phyloP scores from a whole-genome alignment of 2,113 vertebrate genomes.

The Pluvialis apricaria region DNA sequence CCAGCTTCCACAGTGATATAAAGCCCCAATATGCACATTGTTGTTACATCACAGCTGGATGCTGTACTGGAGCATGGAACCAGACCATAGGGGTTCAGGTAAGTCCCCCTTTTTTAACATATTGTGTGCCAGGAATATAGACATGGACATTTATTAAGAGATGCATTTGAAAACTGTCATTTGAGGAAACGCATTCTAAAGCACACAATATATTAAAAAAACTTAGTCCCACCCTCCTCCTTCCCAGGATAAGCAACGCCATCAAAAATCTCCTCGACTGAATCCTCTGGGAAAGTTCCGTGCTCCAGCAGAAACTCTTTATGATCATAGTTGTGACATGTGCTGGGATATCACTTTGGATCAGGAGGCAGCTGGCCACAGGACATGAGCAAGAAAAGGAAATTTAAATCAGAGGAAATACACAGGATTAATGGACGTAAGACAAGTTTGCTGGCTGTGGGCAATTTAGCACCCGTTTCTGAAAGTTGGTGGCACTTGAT shows the following conservation, averaged over 20 bases:
- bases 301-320: slow-evolving; percentile 1
- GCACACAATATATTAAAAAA: slow-evolving; percentile 39
- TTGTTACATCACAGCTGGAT: slow-evolving; percentile 61
- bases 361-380: slow-evolving; percentile 8
- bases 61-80: slow-evolving; percentile 69
- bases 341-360: slow-evolving; percentile 25
- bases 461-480: background rate
- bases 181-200: background rate
- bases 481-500: background rate
- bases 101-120: slow-evolving; percentile 65
- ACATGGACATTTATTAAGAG: background rate
- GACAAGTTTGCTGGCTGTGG: background rate
- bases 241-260: background rate
- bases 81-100: slow-evolving; percentile 71
- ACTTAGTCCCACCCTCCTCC: background rate
- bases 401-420: background rate
- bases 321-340: background rate
- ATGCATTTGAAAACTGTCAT: background rate
- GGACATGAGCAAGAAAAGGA: slow-evolving; percentile 2
- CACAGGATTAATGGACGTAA: background rate
- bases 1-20: slow-evolving; percentile 59
- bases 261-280: background rate
- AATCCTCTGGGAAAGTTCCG: background rate
- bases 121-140: slow-evolving; percentile 50
- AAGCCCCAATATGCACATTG: slow-evolving; percentile 59